Evolutionary conservation across 2,113 vertebrate species (phyloP), one percentile per base, ranked within the genome.

Genomic region (Alosa alosa): DNA sequence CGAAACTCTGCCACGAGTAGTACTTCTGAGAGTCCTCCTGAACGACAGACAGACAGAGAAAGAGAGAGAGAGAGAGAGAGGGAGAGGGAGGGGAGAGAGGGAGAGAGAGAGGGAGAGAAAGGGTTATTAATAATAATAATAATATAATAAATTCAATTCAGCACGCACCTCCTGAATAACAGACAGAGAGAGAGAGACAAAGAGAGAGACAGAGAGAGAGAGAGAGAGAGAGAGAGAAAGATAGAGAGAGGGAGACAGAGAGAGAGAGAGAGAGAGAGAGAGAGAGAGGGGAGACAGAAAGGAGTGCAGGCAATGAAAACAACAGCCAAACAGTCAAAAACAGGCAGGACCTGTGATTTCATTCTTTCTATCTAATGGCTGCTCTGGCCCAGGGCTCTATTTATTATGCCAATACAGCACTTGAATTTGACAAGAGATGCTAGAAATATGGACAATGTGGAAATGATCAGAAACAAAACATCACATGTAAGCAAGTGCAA

Each of bases 11-110:
- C 25, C 97, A 98, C 85, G 94, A 91, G 83, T 99, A 99, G 89
- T 99, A 99, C 89, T 84, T 96, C 88, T 97, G 95, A 84, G 97
- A 94, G 91, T 98, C 96, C 90, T 97, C 96, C 98, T 99, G 86
- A 18, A 41, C 20, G 20, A 64, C 57, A 60, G 0, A 60, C 57
- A 60, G 20, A 60, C 2, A 60, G 57, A 20, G 11, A 20, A 20
- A 57, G 18, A 57, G 15, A 57, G 15, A 57, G 55, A 20, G 55
- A 11, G 55, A 31, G 31, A 60, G 57, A 20, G 11, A 20, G 57
- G 4, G 11, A 20, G 15, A 57, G 15, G 18, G 55, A 20, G 55
- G 31, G 31, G 31, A 31, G 31, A 31, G 31, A 11, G 55, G 31
- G 31, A 31, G 18, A 11, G 55, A 20, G 55, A 20, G 55, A 57